Evolutionary conservation across 2,113 vertebrate genomes (phyloP).

Genomic region (Cebus imitator): DNA sequence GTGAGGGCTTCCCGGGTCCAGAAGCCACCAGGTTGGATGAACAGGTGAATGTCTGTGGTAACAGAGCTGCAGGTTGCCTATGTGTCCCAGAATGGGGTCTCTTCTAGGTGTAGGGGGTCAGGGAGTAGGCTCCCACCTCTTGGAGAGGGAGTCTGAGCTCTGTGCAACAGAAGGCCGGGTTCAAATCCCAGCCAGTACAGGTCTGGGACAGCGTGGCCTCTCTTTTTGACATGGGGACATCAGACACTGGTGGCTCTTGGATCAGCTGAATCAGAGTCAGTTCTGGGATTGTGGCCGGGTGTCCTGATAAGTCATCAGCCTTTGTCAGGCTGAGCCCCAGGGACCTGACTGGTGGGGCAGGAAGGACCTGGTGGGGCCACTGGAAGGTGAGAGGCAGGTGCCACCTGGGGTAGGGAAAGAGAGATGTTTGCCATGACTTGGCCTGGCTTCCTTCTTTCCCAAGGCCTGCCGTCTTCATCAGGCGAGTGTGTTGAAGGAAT

Average conservation of each 20-base stretch:
- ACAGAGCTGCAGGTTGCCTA: neutral
- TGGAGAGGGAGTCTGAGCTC: neutral
- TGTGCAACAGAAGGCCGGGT: no score
- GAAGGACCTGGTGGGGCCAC: neutral
- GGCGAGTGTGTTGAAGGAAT: neutral
- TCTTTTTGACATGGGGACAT: neutral
- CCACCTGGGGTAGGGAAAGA: neutral
- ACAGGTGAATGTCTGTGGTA: neutral
- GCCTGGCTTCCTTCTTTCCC: neutral
- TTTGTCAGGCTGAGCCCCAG: neutral
- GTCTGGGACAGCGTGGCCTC: neutral
- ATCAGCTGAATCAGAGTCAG: neutral
- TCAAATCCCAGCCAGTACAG: no score
- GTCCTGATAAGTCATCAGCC: neutral
- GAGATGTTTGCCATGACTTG: neutral
- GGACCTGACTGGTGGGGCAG: neutral
- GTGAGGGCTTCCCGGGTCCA: neutral
- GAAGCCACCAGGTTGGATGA: neutral
- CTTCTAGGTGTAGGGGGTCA: no score
- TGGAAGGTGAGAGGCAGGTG: neutral
- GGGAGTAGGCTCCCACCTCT: neutral
- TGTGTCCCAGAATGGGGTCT: neutral
- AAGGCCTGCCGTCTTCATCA: neutral
- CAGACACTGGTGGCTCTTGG: neutral
- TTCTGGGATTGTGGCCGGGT: neutral